These are phyloP conservation scores for Globia sparganii DNA, from an alignment of 2,888 invertebrate genomes.

Conservation along the genomic window DNA sequence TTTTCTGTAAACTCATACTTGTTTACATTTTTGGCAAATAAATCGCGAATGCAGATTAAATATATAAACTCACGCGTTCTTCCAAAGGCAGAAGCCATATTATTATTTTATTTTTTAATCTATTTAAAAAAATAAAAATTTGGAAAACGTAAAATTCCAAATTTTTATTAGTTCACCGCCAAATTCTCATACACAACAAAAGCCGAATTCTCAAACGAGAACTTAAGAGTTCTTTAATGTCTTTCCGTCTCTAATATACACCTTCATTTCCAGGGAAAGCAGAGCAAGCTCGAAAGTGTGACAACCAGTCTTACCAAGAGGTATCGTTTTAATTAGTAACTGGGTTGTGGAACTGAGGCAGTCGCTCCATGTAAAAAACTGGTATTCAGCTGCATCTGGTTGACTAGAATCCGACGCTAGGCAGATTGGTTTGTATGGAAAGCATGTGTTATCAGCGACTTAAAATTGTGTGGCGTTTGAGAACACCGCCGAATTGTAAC, in stretches of 20 bases:
- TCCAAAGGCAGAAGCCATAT: background rate
- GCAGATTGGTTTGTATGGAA: background rate
- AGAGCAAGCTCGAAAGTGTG: background rate
- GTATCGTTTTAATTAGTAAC: background rate
- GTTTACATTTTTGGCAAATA: too few species aligned
- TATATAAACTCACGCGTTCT: background rate
- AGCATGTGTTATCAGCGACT: background rate
- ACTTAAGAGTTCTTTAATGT: background rate
- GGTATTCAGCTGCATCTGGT: background rate
- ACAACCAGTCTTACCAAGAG: background rate
- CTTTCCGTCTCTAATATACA: background rate
- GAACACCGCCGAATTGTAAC: slow-evolving; percentile 16
- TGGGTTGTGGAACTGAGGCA: background rate
- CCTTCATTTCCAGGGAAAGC: background rate
- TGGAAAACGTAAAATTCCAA: too few species aligned
- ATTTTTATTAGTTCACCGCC: background rate
- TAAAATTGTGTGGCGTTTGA: background rate
- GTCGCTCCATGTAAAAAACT: background rate
- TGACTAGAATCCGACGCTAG: background rate
- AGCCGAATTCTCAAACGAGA: background rate
- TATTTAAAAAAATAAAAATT: too few species aligned
- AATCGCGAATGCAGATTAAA: too few species aligned
- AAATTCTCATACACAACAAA: background rate
- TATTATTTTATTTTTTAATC: background rate
- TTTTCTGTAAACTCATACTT: too few species aligned